Base-by-base conservation (phyloP, 2,888 invertebrate species). In the Operophtera brumata region DNA sequence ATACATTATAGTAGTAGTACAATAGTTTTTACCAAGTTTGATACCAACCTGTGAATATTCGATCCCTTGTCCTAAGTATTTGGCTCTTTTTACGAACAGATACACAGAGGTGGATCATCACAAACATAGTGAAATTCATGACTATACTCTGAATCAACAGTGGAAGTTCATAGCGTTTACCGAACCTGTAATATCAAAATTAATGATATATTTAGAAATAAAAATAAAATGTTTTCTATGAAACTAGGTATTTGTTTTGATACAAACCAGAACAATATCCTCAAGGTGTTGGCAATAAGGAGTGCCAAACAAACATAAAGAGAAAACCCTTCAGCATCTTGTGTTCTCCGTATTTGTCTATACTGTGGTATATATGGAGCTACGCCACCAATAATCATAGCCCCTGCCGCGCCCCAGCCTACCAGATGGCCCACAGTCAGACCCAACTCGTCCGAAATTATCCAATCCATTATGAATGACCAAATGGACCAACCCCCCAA, bases 291-390 rank as follows among this genome's bases (percentile, higher is more conserved):
- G 58, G 99, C 99, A 76, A 99, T 92, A 44, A 99, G 92, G 50
- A 99, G 93, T 20, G 98, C 96, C 67, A 99, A 92, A 83, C 99
- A 99, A 47, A 99, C 99, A 82, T 97, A 96, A 42, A 98, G 91
- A 0, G 99, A 99, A 88, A 99, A 99, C 9, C 99, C 99, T 71
- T 98, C 98, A 11, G 98, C 95, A 91, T 98, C 97, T 82, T 96
- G 95, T 32, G 96, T 95, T 69, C 92, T 93, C 78, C 93, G 95
- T 59, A 99, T 99, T 88, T 99, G 97, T 67, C 94, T 92, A 79
- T 99, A 99, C 78, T 99, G 99, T 34, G 99, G 99, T 69, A 99
- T 95, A 77, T 98, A 99, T 25, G 99, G 99, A 60, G 98, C 94
- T 36, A 98, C 94, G 67, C 99, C 99, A 49, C 99, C 99, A 70